Percentiles rank a stretch among this genome's conserved stretches.
These are phyloP conservation scores for Halichoeres trimaculatus DNA, from an alignment of 2,113 vertebrate species.

Conservation along the genomic window DNA sequence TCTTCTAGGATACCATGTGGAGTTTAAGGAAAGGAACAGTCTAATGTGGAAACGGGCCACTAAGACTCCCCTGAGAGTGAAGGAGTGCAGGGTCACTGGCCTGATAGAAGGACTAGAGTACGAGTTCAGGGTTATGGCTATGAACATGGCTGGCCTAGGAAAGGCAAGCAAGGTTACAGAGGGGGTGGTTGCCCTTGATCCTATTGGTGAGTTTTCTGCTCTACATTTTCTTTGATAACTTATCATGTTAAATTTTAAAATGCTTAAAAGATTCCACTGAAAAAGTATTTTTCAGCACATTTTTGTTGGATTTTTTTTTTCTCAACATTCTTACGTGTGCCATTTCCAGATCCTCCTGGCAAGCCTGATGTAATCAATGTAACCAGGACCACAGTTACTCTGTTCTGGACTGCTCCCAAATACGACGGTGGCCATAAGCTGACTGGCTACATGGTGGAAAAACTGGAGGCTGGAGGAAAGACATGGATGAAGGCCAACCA, in stretches of 20 bases:
- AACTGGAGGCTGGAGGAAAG: slow-evolving; percentile 91
- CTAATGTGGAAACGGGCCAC: slow-evolving; percentile 96
- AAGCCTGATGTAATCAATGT: slow-evolving; percentile 97
- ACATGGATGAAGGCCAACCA: slow-evolving; percentile 97
- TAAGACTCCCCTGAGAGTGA: slow-evolving; percentile 93
- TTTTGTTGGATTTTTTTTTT: background rate
- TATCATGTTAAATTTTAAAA: background rate
- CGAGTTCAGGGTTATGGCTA: slow-evolving; percentile 98
- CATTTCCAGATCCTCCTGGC: slow-evolving; percentile 92
- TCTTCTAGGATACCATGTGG: slow-evolving; percentile 91
- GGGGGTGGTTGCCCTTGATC: slow-evolving; percentile 93
- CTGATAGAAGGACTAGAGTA: slow-evolving; percentile 97
- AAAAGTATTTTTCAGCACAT: background rate
- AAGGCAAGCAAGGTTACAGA: slow-evolving; percentile 94
- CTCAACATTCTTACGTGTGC: background rate
- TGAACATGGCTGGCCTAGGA: slow-evolving; percentile 95
- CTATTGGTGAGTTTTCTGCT: slow-evolving; percentile 88
- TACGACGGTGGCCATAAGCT: slow-evolving; percentile 97
- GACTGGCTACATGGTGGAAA: slow-evolving; percentile 96
- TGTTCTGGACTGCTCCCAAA: slow-evolving; percentile 96
- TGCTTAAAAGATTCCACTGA: background rate
- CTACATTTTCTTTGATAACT: background rate
- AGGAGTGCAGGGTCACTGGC: slow-evolving; percentile 94
- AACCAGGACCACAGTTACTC: slow-evolving; percentile 92
- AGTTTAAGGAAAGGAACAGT: slow-evolving; percentile 97